phyloP scores from a whole-genome alignment of 2,113 vertebrate genomes.

The Etia nguti region DNA sequence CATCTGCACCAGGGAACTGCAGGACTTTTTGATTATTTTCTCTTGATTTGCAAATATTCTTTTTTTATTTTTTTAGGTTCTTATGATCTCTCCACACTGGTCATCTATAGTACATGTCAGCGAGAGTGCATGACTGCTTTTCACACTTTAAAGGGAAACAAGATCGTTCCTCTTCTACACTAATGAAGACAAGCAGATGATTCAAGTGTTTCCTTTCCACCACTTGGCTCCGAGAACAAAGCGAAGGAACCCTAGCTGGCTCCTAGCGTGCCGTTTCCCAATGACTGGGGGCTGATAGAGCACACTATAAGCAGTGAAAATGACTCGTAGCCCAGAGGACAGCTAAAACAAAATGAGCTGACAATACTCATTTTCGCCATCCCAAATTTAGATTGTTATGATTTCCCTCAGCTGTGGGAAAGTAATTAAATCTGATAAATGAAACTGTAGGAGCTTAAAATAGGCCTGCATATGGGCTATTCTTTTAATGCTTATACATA shows the following conservation, averaged over 20 bases:
- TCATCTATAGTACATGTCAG: slow-evolving; percentile 9
- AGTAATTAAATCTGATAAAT: slow-evolving; percentile 50
- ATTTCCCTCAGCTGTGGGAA: slow-evolving; percentile 37
- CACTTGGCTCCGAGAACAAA: slow-evolving; percentile 63
- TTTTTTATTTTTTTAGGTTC: background rate
- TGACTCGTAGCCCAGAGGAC: slow-evolving; percentile 38
- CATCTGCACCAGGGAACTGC: background rate
- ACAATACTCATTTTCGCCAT: slow-evolving; percentile 38
- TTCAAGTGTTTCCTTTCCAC: slow-evolving; percentile 15
- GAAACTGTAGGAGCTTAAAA: background rate
- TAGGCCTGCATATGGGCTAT: background rate
- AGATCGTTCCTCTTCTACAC: background rate
- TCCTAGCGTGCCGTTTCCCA: slow-evolving; percentile 8
- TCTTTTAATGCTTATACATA: slow-evolving; percentile 6
- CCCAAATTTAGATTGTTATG: slow-evolving; percentile 53
- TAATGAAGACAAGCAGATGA: slow-evolving; percentile 48
- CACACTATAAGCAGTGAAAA: slow-evolving; percentile 47
- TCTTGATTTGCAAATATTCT: slow-evolving; percentile 12
- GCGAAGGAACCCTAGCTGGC: slow-evolving; percentile 35
- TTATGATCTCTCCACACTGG: slow-evolving; percentile 3
- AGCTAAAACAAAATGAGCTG: slow-evolving; percentile 54
- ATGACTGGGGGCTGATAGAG: slow-evolving; percentile 20
- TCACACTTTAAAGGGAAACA: slow-evolving; percentile 2
- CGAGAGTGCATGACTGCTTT: background rate
- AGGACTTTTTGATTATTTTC: slow-evolving; percentile 18